Evolutionary conservation across 2,797 vertebrate genomes (phyloP).

Genomic region (Acridotheres tristis): DNA sequence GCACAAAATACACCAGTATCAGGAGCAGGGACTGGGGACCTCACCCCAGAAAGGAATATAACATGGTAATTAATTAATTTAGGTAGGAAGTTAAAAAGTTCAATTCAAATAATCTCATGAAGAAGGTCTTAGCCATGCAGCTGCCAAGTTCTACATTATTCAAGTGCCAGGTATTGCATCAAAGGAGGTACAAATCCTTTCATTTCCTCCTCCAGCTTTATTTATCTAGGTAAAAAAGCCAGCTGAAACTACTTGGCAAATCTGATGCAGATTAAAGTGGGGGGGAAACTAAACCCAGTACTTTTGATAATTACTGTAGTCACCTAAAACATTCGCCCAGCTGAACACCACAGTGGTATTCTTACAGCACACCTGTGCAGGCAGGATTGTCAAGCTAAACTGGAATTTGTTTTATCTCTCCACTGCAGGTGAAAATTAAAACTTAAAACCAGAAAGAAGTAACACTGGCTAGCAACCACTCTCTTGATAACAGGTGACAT

Average conservation of each 20-base stretch:
- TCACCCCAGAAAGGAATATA: background rate
- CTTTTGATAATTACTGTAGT: slow-evolving; percentile 17
- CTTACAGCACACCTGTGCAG: background rate
- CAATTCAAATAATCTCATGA: background rate
- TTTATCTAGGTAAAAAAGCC: background rate
- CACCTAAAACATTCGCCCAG: background rate
- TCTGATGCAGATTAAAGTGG: background rate
- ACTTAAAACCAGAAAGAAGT: background rate
- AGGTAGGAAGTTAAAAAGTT: background rate
- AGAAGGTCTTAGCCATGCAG: background rate
- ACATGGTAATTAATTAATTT: background rate
- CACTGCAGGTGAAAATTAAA: slow-evolving; percentile 28
- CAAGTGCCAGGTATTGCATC: background rate
- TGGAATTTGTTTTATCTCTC: slow-evolving; percentile 8
- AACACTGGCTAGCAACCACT: background rate
- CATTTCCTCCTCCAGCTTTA: background rate
- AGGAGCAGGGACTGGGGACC: background rate
- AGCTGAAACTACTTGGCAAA: slow-evolving; percentile 6
- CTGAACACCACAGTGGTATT: background rate
- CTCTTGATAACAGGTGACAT: background rate
- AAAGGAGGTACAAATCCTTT: background rate
- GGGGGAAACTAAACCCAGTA: background rate
- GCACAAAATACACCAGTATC: background rate
- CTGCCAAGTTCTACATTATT: background rate
- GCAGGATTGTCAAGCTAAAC: slow-evolving; percentile 29